Conservation (phyloP, 2,113 vertebrate species). For the Poeciliopsis prolifica region DNA sequence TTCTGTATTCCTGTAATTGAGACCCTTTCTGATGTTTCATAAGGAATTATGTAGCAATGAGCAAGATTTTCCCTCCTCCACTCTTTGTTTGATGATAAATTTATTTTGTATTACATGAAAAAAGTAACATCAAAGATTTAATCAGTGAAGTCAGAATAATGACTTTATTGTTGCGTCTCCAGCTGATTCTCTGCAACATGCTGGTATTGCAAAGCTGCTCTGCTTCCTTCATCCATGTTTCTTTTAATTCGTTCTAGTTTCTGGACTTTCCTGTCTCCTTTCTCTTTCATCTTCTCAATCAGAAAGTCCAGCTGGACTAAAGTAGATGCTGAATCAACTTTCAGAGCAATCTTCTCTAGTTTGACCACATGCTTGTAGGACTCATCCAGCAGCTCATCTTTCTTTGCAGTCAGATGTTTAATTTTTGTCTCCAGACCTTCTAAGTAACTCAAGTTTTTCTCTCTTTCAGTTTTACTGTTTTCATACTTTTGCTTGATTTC, state of each 20-base stretch:
- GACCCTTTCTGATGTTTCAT: no score
- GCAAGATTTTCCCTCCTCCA: no score
- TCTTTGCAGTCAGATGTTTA: background rate
- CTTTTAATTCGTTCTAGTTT: background rate
- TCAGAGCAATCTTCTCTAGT: slow-evolving; percentile 10
- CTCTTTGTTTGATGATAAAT: no score
- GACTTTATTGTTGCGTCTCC: background rate
- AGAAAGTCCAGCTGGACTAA: slow-evolving; percentile 7
- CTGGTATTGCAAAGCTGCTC: background rate
- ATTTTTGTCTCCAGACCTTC: background rate
- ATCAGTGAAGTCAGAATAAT: background rate
- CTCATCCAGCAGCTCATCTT: slow-evolving; percentile 2
- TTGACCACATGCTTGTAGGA: slow-evolving; percentile 1
- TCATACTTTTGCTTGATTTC: slow-evolving; percentile 5
- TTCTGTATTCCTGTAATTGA: no score
- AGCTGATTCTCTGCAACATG: background rate
- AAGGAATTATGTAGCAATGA: no score
- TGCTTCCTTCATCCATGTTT: background rate
- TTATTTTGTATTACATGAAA: no score
- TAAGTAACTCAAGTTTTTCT: background rate
- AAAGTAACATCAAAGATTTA: no score
- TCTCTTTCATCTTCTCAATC: slow-evolving; percentile 12
- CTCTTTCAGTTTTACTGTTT: background rate
- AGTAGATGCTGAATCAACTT: background rate
- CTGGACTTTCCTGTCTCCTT: background rate